Conservation (phyloP, 2,888 invertebrate genomes). For the Cosmia pyralina region DNA sequence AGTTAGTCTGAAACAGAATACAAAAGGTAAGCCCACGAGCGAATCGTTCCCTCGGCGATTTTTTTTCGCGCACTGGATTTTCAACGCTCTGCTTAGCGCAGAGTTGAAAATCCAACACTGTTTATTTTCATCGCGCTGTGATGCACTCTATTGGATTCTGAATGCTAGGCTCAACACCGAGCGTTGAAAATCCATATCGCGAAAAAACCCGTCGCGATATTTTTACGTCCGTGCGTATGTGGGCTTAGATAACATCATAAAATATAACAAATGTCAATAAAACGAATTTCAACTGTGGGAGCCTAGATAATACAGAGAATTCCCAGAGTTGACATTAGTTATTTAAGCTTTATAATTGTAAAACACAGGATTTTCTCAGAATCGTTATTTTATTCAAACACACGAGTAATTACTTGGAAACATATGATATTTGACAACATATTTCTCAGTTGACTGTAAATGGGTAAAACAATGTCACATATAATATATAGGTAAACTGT, state of each 20-base stretch:
- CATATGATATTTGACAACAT: constrained; percentile 15
- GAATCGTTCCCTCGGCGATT: too few species aligned
- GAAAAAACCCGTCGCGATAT: too few species aligned
- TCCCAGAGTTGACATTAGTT: constrained; percentile 9
- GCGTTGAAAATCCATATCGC: too few species aligned
- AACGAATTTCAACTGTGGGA: constrained; percentile 39
- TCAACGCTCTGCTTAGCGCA: too few species aligned
- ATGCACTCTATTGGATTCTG: too few species aligned
- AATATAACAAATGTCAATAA: constrained; percentile 29
- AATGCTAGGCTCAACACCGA: too few species aligned
- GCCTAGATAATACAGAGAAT: background rate
- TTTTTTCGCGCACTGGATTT: too few species aligned
- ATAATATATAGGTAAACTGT: background rate
- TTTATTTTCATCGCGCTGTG: too few species aligned
- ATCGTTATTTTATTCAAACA: background rate
- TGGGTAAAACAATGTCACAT: constrained; percentile 12
- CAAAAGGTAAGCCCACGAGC: background rate
- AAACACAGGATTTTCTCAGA: constrained; percentile 30
- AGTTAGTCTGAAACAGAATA: constrained; percentile 8
- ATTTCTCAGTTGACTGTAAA: constrained; percentile 9
- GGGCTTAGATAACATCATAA: background rate
- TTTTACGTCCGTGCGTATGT: too few species aligned
- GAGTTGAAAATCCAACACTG: too few species aligned
- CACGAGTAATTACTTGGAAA: too few species aligned
- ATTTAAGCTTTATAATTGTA: background rate